Evolutionary conservation across 2,888 invertebrate species (phyloP), one percentile per base, ranked within the genome.

Genomic region (Tigriopus californicus): DNA sequence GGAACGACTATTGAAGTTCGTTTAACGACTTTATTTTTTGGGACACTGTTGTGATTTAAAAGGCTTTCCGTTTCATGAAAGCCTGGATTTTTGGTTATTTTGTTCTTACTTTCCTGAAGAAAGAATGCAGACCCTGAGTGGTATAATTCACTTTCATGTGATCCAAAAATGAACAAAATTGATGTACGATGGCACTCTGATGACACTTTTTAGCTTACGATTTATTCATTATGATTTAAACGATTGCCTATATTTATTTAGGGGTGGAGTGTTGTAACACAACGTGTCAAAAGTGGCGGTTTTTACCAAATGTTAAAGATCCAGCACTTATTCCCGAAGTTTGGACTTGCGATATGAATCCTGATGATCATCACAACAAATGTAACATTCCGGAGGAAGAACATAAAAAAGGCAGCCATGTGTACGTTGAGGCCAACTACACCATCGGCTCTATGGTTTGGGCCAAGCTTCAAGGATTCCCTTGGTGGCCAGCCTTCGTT

Each of bases 401-500:
- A n/a, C 18, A 25, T n/a, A 11, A 48, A 15, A 13, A 40, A 13
- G 33, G 33, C 3, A 41, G 18, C 24, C 12, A n/a, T 18, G 11
- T 40, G 1, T 40, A 54, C 15, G 54, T 82, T 33, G 73, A 77
- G 63, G 77, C 76, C 64, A 68, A 72, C 61, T 82, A 76, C 65
- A 75, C 78, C 2, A 77, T 79, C 4, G 82, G 82, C 1, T 80
- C 81, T 18, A 64, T 83, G 44, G 82, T 82, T 0, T 79, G 80
- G 79, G 82, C 78, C 0, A 75, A 73, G 42, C 63, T 79, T 62
- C 64, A 70, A 0, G 79, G 79, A 24, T 80, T 74, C 71, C 81
- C 81, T 1, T 81, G 80, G 80, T 82, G 81, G 81, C 82, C 82
- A 2, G 82, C 77, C 1, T 79, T 83, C 74, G 76, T 83, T 0